Conservation (phyloP, 2,797 vertebrate genomes). For the Pseudomugil tenellus region DNA sequence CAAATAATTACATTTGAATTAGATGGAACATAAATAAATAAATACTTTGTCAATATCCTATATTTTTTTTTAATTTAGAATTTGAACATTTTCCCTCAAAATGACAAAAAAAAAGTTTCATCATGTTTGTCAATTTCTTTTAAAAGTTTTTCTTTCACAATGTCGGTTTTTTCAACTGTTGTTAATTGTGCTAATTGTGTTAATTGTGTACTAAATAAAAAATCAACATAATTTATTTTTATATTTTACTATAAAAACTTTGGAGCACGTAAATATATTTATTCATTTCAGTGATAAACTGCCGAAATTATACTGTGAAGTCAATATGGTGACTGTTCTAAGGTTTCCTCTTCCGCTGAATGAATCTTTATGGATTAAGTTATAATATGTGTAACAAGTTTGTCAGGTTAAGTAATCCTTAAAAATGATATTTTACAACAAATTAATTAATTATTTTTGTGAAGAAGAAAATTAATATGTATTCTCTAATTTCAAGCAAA, state of each 20-base stretch:
- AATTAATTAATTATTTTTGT: not conserved
- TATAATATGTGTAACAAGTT: not conserved
- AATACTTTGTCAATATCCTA: not conserved
- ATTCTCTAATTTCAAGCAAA: not conserved
- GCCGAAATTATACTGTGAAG: no score
- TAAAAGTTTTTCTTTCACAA: no score
- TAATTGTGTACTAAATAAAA: not conserved
- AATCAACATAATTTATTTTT: not conserved
- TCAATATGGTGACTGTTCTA: no score
- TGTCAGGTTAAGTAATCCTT: not conserved
- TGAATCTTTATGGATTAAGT: not conserved
- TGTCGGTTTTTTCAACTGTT: not conserved
- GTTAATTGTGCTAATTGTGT: not conserved
- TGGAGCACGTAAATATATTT: not conserved
- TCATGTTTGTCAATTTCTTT: not conserved
- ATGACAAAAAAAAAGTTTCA: not conserved
- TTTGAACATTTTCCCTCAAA: not conserved
- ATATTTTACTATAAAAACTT: not conserved
- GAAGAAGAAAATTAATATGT: not conserved
- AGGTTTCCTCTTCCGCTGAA: no score
- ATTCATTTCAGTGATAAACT: no score
- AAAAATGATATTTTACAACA: not conserved
- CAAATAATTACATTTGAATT: no score
- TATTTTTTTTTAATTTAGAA: not conserved
- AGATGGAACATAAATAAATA: not conserved